Evolutionary conservation across 2,888 invertebrate species (phyloP), one percentile per base, ranked within the genome.

Genomic region (Tholera decimalis): DNA sequence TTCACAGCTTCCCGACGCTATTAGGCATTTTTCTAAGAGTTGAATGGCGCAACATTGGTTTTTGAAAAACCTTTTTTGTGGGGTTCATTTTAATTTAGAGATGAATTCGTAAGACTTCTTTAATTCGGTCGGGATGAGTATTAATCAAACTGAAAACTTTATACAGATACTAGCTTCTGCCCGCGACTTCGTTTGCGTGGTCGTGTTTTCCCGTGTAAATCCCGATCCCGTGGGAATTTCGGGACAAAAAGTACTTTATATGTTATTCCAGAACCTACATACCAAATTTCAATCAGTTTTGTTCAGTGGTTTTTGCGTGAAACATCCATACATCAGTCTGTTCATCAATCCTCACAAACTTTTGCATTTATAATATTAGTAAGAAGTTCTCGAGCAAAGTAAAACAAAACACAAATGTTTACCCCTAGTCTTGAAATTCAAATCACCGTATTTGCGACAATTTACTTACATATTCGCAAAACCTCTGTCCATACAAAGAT

Each of bases 401-500:
- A 60, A 60, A 50, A 2, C 58, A 60, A 13, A 1, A 24, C 13
- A 41, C 18, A 57, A 53, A 44, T 66, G 56, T 77, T 56, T 50
- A 5, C 0, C 3, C 3, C 37, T 22, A n/a, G 37, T 28, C 20
- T 59, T 24, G 41, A 57, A 73, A 72, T 44, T 24, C 35, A 82
- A 81, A 79, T 54, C 49, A 41, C 46, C 64, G 71, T 75, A 77
- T 80, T 81, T 88, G 84, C 85, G 83, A 81, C 84, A 88, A 85
- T 88, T 87, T 88, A 89, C 88, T 88, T 85, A 85, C 85, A 82
- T 85, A 88, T 84, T 83, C 79, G 22, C 18, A 84, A 84, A 80
- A 83, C 84, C 88, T 89, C 77, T 88, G 88, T 88, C 86, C 88
- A 88, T 88, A 89, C 82, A 79, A 85, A 83, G 86, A 88, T 87